These are phyloP conservation scores for Criorhina ranunculi DNA, from an alignment of 2,888 invertebrate genomes.

Conservation along the genomic window DNA sequence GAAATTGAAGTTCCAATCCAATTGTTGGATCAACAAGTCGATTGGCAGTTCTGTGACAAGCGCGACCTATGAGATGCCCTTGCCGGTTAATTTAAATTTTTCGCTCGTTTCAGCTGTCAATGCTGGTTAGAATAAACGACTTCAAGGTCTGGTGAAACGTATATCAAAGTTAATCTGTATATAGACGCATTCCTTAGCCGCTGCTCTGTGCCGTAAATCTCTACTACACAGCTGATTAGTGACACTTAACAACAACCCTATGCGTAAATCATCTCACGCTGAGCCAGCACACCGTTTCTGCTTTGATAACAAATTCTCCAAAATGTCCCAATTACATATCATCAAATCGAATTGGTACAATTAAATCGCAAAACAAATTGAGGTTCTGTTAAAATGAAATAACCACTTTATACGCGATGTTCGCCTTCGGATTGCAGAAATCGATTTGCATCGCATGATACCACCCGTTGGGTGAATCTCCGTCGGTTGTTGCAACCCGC, in stretches of 20 bases:
- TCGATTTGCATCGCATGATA: constrained; percentile 65
- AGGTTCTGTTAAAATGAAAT: constrained; percentile 45
- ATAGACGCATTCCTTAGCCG: too few relatives aligned
- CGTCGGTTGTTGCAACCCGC: constrained; percentile 39
- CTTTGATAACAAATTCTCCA: constrained; percentile 58
- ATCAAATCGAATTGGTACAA: constrained; percentile 63
- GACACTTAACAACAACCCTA: constrained; percentile 10
- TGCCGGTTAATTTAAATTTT: too few relatives aligned
- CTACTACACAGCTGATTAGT: constrained; percentile 6
- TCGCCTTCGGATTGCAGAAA: constrained; percentile 43
- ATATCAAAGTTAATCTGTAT: too few relatives aligned
- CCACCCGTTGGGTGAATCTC: constrained; percentile 53
- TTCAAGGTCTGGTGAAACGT: too few relatives aligned
- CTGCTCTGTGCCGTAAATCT: too few relatives aligned
- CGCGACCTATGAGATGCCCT: too few relatives aligned
- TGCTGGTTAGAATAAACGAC: too few relatives aligned
- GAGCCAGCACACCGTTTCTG: constrained; percentile 46
- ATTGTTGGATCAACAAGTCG: too few relatives aligned
- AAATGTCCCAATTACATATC: constrained; percentile 73
- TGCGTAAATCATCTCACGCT: constrained; percentile 33
- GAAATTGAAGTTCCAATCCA: too few relatives aligned
- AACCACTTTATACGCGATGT: constrained; percentile 63
- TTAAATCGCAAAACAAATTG: constrained; percentile 70
- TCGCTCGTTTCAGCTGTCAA: too few relatives aligned
- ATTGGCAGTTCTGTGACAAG: too few relatives aligned